Conservation (phyloP, 2,888 invertebrate species). For the Odontothrips loti region DNA sequence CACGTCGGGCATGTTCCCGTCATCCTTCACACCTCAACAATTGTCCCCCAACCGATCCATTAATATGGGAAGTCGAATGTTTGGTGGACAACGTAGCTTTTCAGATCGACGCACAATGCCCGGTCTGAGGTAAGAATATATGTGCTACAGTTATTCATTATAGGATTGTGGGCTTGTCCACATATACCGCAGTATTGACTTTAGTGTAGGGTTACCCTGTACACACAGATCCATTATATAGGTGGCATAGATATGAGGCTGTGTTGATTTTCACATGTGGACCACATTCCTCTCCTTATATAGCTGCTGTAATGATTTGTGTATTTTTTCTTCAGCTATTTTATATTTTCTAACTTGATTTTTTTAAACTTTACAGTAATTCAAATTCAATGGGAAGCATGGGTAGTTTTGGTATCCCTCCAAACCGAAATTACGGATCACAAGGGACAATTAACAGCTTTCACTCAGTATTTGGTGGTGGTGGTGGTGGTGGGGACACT, state of each 20-base stretch:
- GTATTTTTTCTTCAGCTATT: constrained; percentile 29
- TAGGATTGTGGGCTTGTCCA: constrained; percentile 39
- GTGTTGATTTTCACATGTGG: no score
- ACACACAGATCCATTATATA: no score
- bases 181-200: constrained; percentile 29
- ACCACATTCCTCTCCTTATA: constrained; percentile 41
- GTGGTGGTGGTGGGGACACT: constrained; percentile 63
- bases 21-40: constrained; percentile 43
- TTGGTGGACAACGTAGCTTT: constrained; percentile 77
- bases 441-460: constrained; percentile 56
- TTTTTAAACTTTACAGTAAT: constrained; percentile 47
- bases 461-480: constrained; percentile 69
- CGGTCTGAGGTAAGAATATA: constrained; percentile 50
- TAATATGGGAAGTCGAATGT: constrained; percentile 55
- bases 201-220: no score
- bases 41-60: constrained; percentile 47
- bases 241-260: no score
- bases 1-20: constrained; percentile 61
- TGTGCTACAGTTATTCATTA: constrained; percentile 31
- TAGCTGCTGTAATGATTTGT: constrained; percentile 31
- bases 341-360: constrained; percentile 29
- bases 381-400: constrained; percentile 57
- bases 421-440: constrained; percentile 51
- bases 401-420: constrained; percentile 62
- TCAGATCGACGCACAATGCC: constrained; percentile 68